Evolutionary conservation across 1,140 invertebrate genomes (phyloP), one percentile per base, ranked within the genome.

Genomic region (Zaprionus gabonicus): DNA sequence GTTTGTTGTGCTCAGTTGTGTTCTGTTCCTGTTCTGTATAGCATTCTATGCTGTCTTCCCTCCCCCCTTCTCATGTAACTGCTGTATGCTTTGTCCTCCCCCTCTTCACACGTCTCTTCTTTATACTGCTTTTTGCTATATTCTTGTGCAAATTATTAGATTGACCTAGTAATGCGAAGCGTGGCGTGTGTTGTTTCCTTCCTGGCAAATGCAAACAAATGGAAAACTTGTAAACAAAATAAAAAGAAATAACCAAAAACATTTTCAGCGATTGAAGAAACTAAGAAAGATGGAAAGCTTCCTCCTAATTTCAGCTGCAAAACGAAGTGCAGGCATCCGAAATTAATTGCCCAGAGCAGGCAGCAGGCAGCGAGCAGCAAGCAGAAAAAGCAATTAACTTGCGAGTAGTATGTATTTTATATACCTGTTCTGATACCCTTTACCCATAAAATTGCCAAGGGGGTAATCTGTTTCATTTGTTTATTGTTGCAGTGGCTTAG

Each of bases 61-160:
- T 28, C 6, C 15, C 15, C 15, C 2, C 5, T 44, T 2, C 15
- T n/a, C 36, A 15, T 6, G 5, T 44, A 1, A n/a, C 15, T 7
- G 1, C 41, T 7, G 7, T 28, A 28, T 28, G 28, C 28, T 31
- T 7, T 17, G 23, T 23, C 2, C n/a, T 46, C 9, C 7, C 4
- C 2, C 15, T n/a, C 38, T 41, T 7, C 38, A 41, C 9, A 3
- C 41, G 2, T n/a, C n/a, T 17, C n/a, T 46, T n/a, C 41, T 17
- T 7, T 46, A 2, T 46, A 9, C n/a, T 20, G 15, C 13, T 13
- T 13, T 7, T n/a, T 23, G 38, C 38, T 49, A 13, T 49, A 20
- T 67, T 87, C 70, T 68, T 81, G 71, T 83, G 75, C 81, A 84
- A 90, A 87, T 90, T 87, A 87, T 87, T 87, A 84, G 81, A 87